phyloP scores from a whole-genome alignment of 2,113 vertebrate species.

The Oreocharis arfaki region DNA sequence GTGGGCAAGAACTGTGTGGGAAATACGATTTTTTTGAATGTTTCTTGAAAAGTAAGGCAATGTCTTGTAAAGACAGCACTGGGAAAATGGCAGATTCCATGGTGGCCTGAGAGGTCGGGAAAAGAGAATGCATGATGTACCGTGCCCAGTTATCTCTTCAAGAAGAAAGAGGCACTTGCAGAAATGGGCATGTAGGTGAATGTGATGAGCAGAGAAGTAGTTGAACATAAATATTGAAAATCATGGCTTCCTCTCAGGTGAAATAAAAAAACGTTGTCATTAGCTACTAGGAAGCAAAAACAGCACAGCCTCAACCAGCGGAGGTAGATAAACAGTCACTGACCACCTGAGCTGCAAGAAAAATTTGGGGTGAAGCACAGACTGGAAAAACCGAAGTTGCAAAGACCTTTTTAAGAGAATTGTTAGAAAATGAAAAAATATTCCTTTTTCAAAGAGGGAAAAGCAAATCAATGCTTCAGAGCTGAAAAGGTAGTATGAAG shows the following conservation, averaged over 20 bases:
- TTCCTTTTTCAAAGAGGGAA: not conserved
- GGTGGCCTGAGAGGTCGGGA: not conserved
- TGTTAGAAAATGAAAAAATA: not conserved
- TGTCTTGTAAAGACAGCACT: not conserved
- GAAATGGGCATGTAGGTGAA: not conserved
- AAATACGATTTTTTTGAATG: not conserved
- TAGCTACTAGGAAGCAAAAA: not conserved
- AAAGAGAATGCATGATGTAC: not conserved
- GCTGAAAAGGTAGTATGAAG: not conserved
- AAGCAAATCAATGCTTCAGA: not conserved
- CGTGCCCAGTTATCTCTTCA: not conserved
- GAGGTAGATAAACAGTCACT: not conserved
- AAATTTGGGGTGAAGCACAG: not conserved
- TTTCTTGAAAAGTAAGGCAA: not conserved
- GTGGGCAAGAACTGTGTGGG: not conserved
- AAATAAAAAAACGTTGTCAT: not conserved
- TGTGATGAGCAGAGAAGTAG: not conserved
- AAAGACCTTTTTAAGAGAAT: not conserved
- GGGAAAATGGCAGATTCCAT: not conserved
- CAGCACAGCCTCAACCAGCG: not conserved
- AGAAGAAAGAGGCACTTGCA: not conserved
- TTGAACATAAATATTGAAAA: not conserved
- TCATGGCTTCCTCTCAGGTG: not conserved
- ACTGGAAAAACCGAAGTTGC: not conserved
- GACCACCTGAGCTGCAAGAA: not conserved